These are phyloP conservation scores for Euphydryas editha DNA, from an alignment of 2,888 invertebrate species.

Conservation along the genomic window DNA sequence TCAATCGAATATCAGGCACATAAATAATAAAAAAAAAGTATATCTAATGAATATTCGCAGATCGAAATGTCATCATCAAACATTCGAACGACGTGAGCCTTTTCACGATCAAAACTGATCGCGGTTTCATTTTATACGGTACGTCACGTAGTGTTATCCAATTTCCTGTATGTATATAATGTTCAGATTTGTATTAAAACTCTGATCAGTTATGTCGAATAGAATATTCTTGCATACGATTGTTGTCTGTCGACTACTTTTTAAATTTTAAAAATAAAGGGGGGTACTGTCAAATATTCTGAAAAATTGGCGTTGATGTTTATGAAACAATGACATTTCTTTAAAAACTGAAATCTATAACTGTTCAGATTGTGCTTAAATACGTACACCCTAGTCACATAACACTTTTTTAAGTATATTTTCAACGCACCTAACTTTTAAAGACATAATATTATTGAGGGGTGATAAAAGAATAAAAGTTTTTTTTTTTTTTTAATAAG, in stretches of 20 bases:
- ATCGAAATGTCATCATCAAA: slow-evolving; percentile 51
- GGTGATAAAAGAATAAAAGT: too few species aligned
- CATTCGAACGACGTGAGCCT: slow-evolving; percentile 51
- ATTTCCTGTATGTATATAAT: slow-evolving; percentile 47
- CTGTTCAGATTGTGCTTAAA: too few species aligned
- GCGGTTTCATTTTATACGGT: slow-evolving; percentile 47
- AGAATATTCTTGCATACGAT: background rate
- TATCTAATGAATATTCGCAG: slow-evolving; percentile 22
- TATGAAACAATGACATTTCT: too few species aligned
- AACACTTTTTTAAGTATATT: too few species aligned
- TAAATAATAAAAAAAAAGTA: slow-evolving; percentile 17
- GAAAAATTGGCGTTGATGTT: too few species aligned
- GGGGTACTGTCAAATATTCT: too few species aligned
- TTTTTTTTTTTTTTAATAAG: too few species aligned
- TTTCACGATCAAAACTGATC: slow-evolving; percentile 47
- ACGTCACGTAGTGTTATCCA: slow-evolving; percentile 52
- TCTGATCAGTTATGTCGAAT: slow-evolving; percentile 2
- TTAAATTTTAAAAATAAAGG: too few species aligned
- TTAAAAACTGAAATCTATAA: too few species aligned
- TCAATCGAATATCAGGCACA: background rate
- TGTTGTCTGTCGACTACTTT: background rate
- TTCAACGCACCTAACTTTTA: too few species aligned
- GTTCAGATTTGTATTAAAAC: slow-evolving; percentile 41
- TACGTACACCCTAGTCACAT: too few species aligned
- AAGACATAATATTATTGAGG: too few species aligned